Percentiles rank a stretch among this genome's conserved stretches.
Conservation (phyloP, 2,113 vertebrate genomes). For the Acrocephalus kingi region DNA sequence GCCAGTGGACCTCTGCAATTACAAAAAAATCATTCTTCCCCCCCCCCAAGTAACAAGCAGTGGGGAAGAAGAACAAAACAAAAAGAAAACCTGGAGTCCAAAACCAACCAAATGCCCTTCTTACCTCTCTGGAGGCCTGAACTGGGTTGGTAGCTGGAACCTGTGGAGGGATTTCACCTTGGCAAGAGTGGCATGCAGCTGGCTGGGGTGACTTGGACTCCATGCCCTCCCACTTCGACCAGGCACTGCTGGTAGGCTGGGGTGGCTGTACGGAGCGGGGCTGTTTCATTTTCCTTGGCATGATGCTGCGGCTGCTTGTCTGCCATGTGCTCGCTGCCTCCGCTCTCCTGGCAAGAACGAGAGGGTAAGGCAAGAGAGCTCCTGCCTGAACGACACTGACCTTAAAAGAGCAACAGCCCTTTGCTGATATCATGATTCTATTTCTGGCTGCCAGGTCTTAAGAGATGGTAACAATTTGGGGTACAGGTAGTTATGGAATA, state of each 20-base stretch:
- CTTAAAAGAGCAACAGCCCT: neutral
- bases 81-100: neutral
- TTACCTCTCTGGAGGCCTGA: neutral
- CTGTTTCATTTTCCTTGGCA: rapidly evolving
- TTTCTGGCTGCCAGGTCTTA: neutral
- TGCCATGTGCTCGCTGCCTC: rapidly evolving
- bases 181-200: neutral
- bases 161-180: neutral
- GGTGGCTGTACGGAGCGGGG: rapidly evolving
- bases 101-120: neutral
- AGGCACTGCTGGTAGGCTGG: neutral
- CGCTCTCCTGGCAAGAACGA: neutral
- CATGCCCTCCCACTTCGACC: rapidly evolving
- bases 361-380: neutral
- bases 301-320: neutral
- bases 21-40: neutral
- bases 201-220: neutral
- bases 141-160: neutral
- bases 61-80: neutral
- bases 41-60: neutral
- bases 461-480: neutral
- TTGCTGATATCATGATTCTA: rapidly evolving
- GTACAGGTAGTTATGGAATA: neutral
- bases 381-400: rapidly evolving
- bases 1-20: rapidly evolving